Percentiles rank a stretch among this genome's conserved stretches.
These are phyloP conservation scores for Psilanteris sp. DNA, from an alignment of 1,140 invertebrate genomes.

Conservation along the genomic window DNA sequence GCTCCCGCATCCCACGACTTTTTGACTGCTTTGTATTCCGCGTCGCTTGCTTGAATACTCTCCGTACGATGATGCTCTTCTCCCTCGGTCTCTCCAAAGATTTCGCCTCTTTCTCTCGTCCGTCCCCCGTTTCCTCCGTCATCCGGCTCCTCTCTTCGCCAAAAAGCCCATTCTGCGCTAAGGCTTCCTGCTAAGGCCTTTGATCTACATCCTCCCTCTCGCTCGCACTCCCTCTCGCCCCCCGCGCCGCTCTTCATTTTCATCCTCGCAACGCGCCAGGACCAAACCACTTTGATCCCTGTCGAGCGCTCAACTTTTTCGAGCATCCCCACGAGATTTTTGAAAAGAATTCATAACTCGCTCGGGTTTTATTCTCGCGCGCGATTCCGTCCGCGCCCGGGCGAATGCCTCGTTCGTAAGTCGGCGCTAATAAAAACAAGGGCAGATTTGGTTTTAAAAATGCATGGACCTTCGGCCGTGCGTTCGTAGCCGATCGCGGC, in stretches of 20 bases:
- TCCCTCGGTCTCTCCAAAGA: conserved; percentile 50
- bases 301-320: conserved; percentile 76
- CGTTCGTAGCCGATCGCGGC: conserved; percentile 20
- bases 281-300: conserved; percentile 75
- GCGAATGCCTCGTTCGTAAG: conserved; percentile 29
- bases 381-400: conserved; percentile 27
- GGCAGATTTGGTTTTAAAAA: conserved; percentile 5
- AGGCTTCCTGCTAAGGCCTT: conserved; percentile 65
- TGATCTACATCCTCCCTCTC: conserved; percentile 62
- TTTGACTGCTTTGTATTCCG: conserved; percentile 77
- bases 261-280: conserved; percentile 55
- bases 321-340: conserved; percentile 73
- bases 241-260: conserved; percentile 54
- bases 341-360: conserved; percentile 78
- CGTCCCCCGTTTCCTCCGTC: conserved; percentile 35
- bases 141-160: conserved; percentile 50
- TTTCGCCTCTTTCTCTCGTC: conserved; percentile 42
- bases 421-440: conserved; percentile 33
- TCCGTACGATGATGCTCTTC: conserved; percentile 49
- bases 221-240: no score
- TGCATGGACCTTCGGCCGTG: background rate
- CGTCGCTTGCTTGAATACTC: conserved; percentile 68
- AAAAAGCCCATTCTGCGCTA: conserved; percentile 64
- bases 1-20: conserved; percentile 64
- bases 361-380: conserved; percentile 44